Evolutionary conservation across 2,888 invertebrate species (phyloP).

Genomic region (Holacanthella duospinosa): DNA sequence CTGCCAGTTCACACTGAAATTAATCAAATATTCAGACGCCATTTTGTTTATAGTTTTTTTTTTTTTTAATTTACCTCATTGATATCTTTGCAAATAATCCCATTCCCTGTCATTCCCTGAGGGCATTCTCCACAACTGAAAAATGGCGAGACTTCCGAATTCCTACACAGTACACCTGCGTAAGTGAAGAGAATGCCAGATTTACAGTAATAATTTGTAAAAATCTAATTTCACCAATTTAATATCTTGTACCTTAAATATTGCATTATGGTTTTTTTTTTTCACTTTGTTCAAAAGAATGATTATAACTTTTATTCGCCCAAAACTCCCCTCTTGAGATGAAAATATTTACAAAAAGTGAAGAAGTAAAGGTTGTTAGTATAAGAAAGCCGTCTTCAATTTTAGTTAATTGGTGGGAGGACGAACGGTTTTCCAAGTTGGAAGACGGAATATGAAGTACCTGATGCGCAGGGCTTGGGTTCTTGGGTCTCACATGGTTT

Average conservation of each 20-base stretch:
- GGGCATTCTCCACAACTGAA: not conserved
- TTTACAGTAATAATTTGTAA: too few species aligned
- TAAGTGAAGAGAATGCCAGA: too few species aligned
- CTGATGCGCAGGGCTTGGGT: not conserved
- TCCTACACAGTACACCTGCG: slow-evolving; percentile 1
- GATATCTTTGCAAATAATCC: not conserved
- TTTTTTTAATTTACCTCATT: slow-evolving; percentile 1
- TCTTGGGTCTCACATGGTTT: not conserved
- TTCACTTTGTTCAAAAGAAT: too few species aligned
- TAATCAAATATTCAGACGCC: too few species aligned
- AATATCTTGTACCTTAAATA: too few species aligned
- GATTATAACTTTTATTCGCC: not conserved
- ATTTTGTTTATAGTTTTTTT: too few species aligned
- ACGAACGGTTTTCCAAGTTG: slow-evolving; percentile 1
- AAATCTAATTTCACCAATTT: too few species aligned
- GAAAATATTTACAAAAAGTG: slow-evolving; percentile 1
- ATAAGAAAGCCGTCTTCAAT: not conserved
- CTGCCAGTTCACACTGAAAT: not conserved
- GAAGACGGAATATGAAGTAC: not conserved
- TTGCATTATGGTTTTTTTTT: too few species aligned
- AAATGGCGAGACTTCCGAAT: not conserved
- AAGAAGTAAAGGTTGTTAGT: not conserved
- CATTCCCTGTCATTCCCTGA: not conserved
- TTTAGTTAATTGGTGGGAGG: not conserved
- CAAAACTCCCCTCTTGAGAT: not conserved